These are phyloP conservation scores for Fratercula arctica DNA, from an alignment of 2,797 vertebrate genomes.

Conservation along the genomic window DNA sequence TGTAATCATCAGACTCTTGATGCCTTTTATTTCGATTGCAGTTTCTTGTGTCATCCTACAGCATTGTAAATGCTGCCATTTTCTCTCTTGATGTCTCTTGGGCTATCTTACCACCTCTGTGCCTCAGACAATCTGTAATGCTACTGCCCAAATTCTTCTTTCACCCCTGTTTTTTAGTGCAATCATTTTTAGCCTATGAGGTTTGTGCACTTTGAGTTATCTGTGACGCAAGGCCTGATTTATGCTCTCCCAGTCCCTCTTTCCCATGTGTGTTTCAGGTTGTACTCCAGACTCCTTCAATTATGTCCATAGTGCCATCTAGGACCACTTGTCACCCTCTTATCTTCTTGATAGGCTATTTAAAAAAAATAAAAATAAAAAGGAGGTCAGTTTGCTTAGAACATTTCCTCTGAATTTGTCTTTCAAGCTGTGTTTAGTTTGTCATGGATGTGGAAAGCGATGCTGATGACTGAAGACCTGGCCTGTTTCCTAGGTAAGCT, in stretches of 20 bases:
- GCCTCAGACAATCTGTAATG: not conserved
- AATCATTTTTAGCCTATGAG: not conserved
- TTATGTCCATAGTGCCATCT: not conserved
- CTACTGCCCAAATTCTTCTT: not conserved
- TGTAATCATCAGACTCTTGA: not conserved
- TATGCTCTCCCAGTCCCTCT: not conserved
- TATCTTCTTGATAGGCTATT: not conserved
- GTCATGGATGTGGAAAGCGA: not conserved
- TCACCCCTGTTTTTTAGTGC: not conserved
- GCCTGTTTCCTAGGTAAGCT: not conserved
- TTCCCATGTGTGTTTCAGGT: not conserved
- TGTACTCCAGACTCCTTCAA: not conserved
- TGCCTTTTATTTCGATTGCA: not conserved
- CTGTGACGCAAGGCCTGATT: not conserved
- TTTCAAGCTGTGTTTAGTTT: not conserved
- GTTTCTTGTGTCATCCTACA: not conserved
- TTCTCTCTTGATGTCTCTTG: not conserved
- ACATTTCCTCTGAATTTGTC: not conserved
- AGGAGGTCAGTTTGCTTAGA: not conserved
- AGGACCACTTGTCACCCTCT: not conserved
- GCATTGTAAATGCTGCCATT: rapidly evolving
- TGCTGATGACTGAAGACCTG: not conserved
- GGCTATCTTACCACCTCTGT: not conserved
- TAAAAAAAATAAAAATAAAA: not conserved
- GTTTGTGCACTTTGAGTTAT: not conserved